A percentile compares a stretch with the other conserved stretches of the same genome.
phyloP scores from a whole-genome alignment of 2,113 vertebrate genomes.

The Hippocampus barbouri region DNA sequence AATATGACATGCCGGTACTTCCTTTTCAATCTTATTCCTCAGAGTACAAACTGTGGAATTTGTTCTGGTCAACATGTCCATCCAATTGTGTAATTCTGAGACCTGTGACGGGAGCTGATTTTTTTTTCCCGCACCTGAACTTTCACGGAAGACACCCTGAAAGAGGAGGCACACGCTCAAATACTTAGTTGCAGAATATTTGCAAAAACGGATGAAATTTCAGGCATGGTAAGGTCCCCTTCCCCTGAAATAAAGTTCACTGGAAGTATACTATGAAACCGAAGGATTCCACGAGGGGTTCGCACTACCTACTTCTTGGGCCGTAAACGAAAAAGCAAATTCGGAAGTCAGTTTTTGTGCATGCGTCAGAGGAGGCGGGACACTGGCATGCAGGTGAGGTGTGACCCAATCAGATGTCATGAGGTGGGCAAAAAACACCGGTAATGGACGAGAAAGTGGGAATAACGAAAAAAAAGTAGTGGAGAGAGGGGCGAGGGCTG shows the following conservation, averaged over 20 bases:
- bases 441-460: slow-evolving; percentile 28
- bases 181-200: not conserved
- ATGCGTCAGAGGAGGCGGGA: slow-evolving; percentile 77
- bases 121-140: no score
- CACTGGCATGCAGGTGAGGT: slow-evolving; percentile 71
- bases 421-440: slow-evolving; percentile 72
- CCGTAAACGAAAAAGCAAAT: not conserved
- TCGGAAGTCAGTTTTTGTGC: slow-evolving; percentile 52
- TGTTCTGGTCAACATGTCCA: no score
- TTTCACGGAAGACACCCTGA: no score
- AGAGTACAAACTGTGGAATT: no score
- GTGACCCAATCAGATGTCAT: slow-evolving; percentile 88
- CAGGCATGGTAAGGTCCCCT: no score
- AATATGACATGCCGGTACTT: no score
- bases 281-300: not conserved
- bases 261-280: not conserved
- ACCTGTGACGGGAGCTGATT: no score
- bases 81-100: no score
- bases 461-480: slow-evolving; percentile 44
- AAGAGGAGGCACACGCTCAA: no score
- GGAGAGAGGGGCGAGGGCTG: slow-evolving; percentile 70
- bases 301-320: not conserved
- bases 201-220: not conserved
- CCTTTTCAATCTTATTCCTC: no score
- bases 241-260: not conserved